Evolutionary conservation across 2,113 vertebrate genomes (phyloP).

Genomic region (Tringa solitaria): DNA sequence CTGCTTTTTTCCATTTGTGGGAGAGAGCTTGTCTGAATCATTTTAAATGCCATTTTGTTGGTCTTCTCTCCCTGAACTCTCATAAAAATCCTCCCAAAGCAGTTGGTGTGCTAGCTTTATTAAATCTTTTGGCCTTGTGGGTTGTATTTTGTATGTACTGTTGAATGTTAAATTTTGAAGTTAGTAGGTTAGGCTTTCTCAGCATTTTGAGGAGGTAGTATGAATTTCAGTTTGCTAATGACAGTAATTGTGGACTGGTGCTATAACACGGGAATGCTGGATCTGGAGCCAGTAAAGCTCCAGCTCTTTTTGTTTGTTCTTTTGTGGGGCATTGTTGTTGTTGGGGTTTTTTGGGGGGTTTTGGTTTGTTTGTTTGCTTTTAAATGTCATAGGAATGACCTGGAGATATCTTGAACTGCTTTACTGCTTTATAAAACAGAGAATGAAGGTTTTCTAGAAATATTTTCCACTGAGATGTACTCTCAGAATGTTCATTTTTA

Average conservation of each 20-base stretch:
- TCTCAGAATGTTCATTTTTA: not conserved
- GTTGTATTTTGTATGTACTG: not conserved
- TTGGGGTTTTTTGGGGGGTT: not conserved
- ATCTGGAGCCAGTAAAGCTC: not conserved
- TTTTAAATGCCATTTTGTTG: conserved; percentile 2
- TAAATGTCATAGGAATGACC: not conserved
- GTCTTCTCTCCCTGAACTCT: not conserved
- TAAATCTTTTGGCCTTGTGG: not conserved
- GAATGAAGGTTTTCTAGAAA: not conserved
- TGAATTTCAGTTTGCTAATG: not conserved
- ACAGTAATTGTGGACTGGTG: not conserved
- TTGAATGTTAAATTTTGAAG: not conserved
- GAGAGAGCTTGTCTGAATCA: not conserved
- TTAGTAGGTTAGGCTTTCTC: not conserved
- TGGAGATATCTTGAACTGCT: not conserved
- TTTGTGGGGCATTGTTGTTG: not conserved
- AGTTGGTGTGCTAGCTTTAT: not conserved
- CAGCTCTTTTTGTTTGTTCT: not conserved
- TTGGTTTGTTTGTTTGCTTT: not conserved
- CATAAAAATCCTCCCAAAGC: not conserved
- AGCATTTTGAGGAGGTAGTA: not conserved
- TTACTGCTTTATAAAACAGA: not conserved
- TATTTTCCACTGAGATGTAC: not conserved
- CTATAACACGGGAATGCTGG: not conserved
- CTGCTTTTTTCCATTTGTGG: not conserved